Conservation (phyloP, 1,140 invertebrate species). For the Drosophila setifemur region DNA sequence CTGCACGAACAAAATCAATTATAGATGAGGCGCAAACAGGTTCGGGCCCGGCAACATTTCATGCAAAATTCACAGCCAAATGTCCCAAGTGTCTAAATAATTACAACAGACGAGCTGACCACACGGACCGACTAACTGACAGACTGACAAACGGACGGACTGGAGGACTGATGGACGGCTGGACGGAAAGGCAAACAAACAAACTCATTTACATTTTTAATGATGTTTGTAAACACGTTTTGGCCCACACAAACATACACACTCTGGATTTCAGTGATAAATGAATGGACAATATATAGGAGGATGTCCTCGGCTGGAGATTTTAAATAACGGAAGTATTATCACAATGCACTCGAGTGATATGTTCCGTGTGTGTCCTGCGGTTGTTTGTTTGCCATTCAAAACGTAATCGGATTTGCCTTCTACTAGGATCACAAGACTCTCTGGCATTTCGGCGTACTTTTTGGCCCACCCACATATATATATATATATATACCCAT, state of each 20-base stretch:
- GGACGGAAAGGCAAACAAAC: constrained; percentile 59
- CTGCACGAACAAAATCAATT: constrained; percentile 59
- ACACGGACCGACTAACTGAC: constrained; percentile 7
- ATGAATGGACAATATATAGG: constrained; percentile 61
- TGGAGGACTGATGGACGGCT: constrained; percentile 6
- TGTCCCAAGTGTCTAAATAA: constrained; percentile 71
- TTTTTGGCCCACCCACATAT: constrained; percentile 4
- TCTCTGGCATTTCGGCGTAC: constrained; percentile 15
- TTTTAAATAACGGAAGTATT: constrained; percentile 63
- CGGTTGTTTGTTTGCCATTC: constrained; percentile 12
- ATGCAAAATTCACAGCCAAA: constrained; percentile 56
- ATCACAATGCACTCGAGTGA: constrained; percentile 55
- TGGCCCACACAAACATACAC: background rate
- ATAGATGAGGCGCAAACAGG: constrained; percentile 58
- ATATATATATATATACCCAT: background rate
- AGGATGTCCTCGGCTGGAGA: constrained; percentile 39
- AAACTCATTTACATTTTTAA: constrained; percentile 81
- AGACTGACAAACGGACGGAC: constrained; percentile 24
- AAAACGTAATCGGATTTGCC: constrained; percentile 46
- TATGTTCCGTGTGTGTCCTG: constrained; percentile 27
- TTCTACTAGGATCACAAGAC: constrained; percentile 28
- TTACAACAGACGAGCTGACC: constrained; percentile 54
- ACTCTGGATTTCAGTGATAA: constrained; percentile 28
- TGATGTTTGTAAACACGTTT: constrained; percentile 70
- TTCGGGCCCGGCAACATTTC: constrained; percentile 58